A percentile compares a stretch with the other conserved stretches of the same genome.
These are phyloP conservation scores for Eucidaris tribuloides DNA, from an alignment of 35 echinoderm and acorn worm species.

Conservation along the genomic window DNA sequence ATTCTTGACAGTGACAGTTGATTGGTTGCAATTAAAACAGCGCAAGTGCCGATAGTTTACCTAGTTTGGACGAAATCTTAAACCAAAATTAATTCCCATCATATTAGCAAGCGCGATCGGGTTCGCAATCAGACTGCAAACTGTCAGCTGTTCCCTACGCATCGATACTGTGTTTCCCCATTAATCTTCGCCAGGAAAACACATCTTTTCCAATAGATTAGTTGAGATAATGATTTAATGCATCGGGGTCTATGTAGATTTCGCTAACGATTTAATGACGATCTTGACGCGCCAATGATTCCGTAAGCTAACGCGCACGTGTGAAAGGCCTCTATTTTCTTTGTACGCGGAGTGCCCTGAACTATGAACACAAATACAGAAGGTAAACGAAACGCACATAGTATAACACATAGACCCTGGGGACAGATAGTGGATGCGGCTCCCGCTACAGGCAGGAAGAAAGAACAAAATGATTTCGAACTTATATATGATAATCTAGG, in stretches of 20 bases:
- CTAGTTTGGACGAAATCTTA: constrained; percentile 13
- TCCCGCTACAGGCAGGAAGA: background rate
- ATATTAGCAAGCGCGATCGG: no score
- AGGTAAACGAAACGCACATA: background rate
- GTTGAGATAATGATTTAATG: constrained; percentile 28
- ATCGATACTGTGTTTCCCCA: no score
- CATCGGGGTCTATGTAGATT: constrained; percentile 5
- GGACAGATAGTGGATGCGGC: background rate
- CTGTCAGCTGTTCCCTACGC: no score
- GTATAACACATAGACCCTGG: background rate
- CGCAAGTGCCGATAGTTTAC: background rate
- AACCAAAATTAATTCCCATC: constrained; percentile 35
- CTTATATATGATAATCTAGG: background rate
- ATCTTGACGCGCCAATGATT: background rate
- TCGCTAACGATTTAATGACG: constrained; percentile 21
- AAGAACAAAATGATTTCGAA: background rate
- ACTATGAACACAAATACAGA: background rate
- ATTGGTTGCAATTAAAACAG: background rate
- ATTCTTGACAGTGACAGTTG: no score
- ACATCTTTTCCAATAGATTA: constrained; percentile 14
- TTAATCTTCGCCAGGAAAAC: no score
- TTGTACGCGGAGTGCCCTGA: no score
- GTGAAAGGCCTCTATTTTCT: no score
- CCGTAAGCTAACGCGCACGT: constrained; percentile 18
- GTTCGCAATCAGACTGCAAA: no score